phyloP scores from a whole-genome alignment of 23 tunicate species.

The Ciona savignyi region DNA sequence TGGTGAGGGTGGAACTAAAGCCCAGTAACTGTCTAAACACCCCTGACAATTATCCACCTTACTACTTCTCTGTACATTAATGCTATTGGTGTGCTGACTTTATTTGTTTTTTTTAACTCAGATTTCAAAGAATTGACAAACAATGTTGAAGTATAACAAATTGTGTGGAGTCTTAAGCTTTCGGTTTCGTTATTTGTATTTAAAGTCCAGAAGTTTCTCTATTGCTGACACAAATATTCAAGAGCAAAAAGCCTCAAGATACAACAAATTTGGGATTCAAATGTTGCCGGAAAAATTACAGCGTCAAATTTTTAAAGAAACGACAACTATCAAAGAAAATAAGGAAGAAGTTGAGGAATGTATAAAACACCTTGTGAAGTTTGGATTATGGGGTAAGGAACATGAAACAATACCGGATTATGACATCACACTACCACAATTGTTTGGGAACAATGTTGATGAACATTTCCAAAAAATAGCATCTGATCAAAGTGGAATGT shows the following conservation, averaged over 20 bases:
- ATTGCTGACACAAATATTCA: neutral
- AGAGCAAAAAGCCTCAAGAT: slow-evolving; percentile 11
- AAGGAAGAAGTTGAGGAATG: slow-evolving; percentile 11
- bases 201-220: neutral
- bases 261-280: slow-evolving; percentile 66
- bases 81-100: no score
- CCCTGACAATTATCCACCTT: no score
- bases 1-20: no score
- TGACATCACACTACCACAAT: slow-evolving; percentile 33
- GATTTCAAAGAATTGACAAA: no score
- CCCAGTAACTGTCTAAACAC: no score
- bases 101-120: no score
- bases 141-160: no score
- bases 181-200: no score
- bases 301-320: slow-evolving; percentile 56
- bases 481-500: slow-evolving; percentile 18
- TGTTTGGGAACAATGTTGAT: slow-evolving; percentile 58
- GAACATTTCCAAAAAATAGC: slow-evolving; percentile 69
- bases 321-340: neutral
- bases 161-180: no score
- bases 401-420: slow-evolving; percentile 27
- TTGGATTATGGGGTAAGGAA: slow-evolving; percentile 27
- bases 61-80: no score
- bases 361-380: slow-evolving; percentile 28
- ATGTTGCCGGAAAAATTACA: slow-evolving; percentile 61